Evolutionary conservation across 2,113 vertebrate species (phyloP), one percentile per base, ranked within the genome.

Genomic region (Archocentrus centrarchus): DNA sequence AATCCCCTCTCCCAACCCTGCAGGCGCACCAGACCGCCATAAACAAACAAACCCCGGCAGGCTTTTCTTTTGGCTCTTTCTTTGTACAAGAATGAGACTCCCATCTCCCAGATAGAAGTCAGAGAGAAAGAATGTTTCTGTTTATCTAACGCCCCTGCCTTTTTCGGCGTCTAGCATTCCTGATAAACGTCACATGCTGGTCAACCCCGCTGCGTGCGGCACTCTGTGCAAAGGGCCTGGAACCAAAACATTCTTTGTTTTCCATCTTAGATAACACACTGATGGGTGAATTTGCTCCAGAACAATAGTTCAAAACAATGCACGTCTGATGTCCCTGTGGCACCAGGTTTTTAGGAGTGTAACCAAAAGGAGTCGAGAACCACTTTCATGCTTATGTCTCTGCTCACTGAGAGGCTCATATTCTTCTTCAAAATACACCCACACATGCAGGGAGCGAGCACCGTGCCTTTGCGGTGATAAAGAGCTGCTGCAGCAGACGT

Each of bases 121-220:
- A 90, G 47, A 70, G 53, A 77, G 63, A 39, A 93, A 88, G 91
- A 94, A 95, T 95, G 93, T 68, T 37, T 77, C 82, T 93, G 87
- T 89, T 90, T 83, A 91, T 89, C 86, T 58, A 79, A 83, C 60
- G 58, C 68, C 82, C 22, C 83, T 35, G 81, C 78, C 77, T 92
- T 86, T 85, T 86, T 81, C 14, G 18, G 63, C 57, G 18, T 85
- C 39, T 24, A 66, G 73, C 89, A 79, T 88, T 89, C 85, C 86
- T 59, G 77, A 83, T 75, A 84, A 55, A 84, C 85, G 58, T 91
- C 89, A 91, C 89, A 84, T 86, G 85, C 39, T 32, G 82, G 73
- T 77, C 63, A 24, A 53, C 50, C 79, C 66, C 6, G 64, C 77
- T 64, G 76, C 11, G 2, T 30, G 30, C 27, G 1, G 59, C 10